Base-by-base conservation (phyloP, 1,140 invertebrate genomes). In the Formica selysi region DNA sequence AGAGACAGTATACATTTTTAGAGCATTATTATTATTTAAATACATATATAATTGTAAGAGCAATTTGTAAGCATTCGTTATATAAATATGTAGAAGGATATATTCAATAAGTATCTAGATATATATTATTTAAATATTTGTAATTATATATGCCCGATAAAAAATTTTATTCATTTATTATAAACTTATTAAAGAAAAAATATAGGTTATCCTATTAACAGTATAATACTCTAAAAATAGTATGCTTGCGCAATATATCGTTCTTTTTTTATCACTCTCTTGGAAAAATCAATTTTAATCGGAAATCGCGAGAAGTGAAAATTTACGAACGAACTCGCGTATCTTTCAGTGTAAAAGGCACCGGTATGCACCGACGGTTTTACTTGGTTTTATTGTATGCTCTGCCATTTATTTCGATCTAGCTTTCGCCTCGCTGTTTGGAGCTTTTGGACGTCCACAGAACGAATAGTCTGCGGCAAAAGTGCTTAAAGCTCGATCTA, bases 381-480 rank as follows among this genome's bases (percentile, higher is more conserved):
- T 62, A 64, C 51, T 78, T 61, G 48, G 44, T 88, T 89, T 88
- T 57, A 81, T 68, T 19, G 67, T 36, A 19, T 32, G 65, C 22
- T 54, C 71, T 61, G 83, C 83, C 87, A 83, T 89, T 89, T 89
- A 89, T 89, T 89, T 86, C 87, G 71, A 89, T 89, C 84, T 59
- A 48, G 87, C 84, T 76, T 89, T 84, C 67, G 61, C 87, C 51
- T 41, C 51, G 83, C 73, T 78, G 76, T 83, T 86, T 76, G 79
- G 48, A 88, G 76, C 83, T 70, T 89, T 89, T 83, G 62, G 83
- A 48, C 87, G 57, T 80, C 76, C 76, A 51, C 51, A 68, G 51
- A 78, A 88, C 79, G 83, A 89, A 89, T 76, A 74, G 87, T 54
- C 64, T 26, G 62, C 48, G 76, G 70, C 68, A 80, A 89, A 89